Percentiles rank a stretch among this genome's conserved stretches.
phyloP scores from a whole-genome alignment of 1,140 invertebrate species.

The Ips typographus region DNA sequence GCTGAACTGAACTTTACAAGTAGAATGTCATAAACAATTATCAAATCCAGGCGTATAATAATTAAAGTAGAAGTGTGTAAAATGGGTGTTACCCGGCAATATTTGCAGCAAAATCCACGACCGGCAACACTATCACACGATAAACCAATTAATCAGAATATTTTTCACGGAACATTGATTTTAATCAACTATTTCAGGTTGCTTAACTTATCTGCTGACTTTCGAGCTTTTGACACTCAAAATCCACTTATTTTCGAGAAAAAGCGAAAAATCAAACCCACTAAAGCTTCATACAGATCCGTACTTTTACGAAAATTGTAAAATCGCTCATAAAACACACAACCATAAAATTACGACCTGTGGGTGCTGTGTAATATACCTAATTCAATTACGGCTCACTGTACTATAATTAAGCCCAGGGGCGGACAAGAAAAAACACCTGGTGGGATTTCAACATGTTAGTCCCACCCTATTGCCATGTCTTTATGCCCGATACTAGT shows the following conservation, averaged over 20 bases:
- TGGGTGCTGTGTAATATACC: slow-evolving; percentile 3
- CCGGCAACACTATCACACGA: background rate
- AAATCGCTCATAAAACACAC: background rate
- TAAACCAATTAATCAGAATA: slow-evolving; percentile 2
- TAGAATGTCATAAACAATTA: no score
- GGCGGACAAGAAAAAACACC: slow-evolving; percentile 4
- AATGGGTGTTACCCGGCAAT: no score
- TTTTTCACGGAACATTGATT: slow-evolving; percentile 4
- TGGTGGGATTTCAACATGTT: slow-evolving; percentile 1
- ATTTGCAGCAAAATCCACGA: no score
- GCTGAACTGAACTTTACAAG: no score
- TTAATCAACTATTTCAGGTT: background rate
- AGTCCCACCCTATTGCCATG: background rate
- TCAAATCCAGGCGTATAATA: no score
- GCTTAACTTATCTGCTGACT: background rate
- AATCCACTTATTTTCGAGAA: background rate
- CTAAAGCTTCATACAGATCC: no score
- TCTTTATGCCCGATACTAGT: background rate
- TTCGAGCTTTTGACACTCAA: background rate
- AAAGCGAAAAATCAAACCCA: no score
- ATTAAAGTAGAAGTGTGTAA: no score
- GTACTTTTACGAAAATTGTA: background rate
- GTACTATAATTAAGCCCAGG: slow-evolving; percentile 6
- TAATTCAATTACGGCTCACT: slow-evolving; percentile 3
- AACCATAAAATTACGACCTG: slow-evolving; percentile 1